These are phyloP conservation scores for Tylochromis polylepis DNA, from an alignment of 2,113 vertebrate genomes.

Conservation along the genomic window DNA sequence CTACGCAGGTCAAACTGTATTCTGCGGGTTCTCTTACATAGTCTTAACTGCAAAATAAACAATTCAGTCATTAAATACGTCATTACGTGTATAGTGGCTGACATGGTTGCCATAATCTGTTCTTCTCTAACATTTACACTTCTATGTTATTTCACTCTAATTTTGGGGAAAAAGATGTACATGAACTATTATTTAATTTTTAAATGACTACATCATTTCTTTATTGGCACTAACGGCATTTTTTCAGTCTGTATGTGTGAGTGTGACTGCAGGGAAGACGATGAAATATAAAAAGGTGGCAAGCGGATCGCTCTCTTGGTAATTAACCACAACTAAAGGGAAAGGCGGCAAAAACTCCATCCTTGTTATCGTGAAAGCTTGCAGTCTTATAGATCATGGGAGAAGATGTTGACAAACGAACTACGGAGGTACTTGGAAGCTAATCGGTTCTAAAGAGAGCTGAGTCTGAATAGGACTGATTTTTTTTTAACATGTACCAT, in stretches of 20 bases:
- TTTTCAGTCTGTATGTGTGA: neutral
- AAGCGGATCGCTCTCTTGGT: neutral
- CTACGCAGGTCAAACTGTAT: too few relatives aligned
- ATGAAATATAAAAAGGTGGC: neutral
- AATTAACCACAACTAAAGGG: neutral
- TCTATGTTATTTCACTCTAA: neutral
- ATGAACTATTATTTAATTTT: neutral
- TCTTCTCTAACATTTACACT: neutral
- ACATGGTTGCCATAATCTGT: neutral
- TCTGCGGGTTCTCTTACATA: neutral
- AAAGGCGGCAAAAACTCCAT: neutral
- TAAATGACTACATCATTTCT: neutral
- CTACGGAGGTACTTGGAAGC: too few relatives aligned
- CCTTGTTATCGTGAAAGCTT: neutral
- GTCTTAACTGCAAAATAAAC: neutral
- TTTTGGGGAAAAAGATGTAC: neutral
- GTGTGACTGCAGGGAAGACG: neutral
- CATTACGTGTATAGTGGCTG: neutral
- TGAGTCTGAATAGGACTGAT: too few relatives aligned
- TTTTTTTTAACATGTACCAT: neutral
- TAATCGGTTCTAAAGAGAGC: too few relatives aligned
- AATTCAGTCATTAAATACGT: too few relatives aligned
- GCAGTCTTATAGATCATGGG: too few relatives aligned
- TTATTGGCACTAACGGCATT: accelerated
- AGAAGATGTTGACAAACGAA: too few relatives aligned